Conservation (phyloP, 2,888 invertebrate genomes). For the Sialis lutaria region DNA sequence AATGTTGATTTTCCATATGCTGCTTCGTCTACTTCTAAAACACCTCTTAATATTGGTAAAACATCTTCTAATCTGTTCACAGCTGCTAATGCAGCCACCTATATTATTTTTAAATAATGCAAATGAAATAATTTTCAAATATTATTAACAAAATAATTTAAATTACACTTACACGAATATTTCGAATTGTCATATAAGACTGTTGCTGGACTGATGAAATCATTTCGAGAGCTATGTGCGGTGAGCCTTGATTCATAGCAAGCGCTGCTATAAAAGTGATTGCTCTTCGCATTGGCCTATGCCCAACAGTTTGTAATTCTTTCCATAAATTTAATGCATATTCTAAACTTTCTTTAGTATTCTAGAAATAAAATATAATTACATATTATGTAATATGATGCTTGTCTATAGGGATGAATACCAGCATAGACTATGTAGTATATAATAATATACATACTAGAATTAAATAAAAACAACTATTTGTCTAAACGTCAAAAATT, state of each 20-base stretch:
- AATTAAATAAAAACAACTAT: too few species aligned
- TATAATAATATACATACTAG: too few species aligned
- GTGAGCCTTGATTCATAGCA: constrained; percentile 47
- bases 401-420: background rate
- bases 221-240: constrained; percentile 50
- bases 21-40: constrained; percentile 37
- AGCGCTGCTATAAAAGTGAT: constrained; percentile 44
- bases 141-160: background rate
- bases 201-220: constrained; percentile 31
- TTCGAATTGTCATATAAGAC: constrained; percentile 49
- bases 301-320: constrained; percentile 35
- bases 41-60: constrained; percentile 34
- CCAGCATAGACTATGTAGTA: too few species aligned
- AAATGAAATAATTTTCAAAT: background rate
- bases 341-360: constrained; percentile 45
- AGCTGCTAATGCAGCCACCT: constrained; percentile 37
- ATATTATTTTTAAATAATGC: constrained; percentile 8
- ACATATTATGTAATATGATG: too few species aligned
- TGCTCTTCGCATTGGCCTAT: constrained; percentile 40
- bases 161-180: constrained; percentile 37
- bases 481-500: too few species aligned
- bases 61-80: constrained; percentile 46
- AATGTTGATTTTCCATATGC: constrained; percentile 36
- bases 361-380: constrained; percentile 36
- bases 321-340: constrained; percentile 43